Evolutionary conservation across 2,888 invertebrate genomes (phyloP), one percentile per base, ranked within the genome.

Genomic region (Tetragonisca angustula): DNA sequence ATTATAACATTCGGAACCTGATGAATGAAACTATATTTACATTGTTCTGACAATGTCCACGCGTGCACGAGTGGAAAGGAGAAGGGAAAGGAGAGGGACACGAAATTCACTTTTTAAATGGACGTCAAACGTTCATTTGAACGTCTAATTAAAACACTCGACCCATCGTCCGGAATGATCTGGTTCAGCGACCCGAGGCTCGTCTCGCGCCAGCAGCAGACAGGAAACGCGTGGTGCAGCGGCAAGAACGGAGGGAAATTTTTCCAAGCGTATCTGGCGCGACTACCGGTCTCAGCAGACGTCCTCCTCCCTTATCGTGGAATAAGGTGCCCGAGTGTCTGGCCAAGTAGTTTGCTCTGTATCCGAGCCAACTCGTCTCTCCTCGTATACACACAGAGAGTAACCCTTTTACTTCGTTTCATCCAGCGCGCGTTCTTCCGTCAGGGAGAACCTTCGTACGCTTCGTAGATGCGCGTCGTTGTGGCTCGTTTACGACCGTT

Each of bases 251-350:
- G 27, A 56, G 56, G 13, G 50, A 78, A 69, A 73, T 71, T 79
- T 71, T 77, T 68, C 79, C 62, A 68, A 65, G 67, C 64, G 59
- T 21, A 61, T 56, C 76, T 83, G 83, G 85, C 84, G 78, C 88
- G 84, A 88, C 85, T 78, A 15, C n/a, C 74, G 79, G 84, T 87
- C 85, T 86, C 80, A 78, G 73, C 80, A 82, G 75, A 73, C 83
- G 81, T 59, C n/a, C 56, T 77, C 76, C 76, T 85, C 79, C 78
- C 84, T 88, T 85, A 87, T 89, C 88, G 83, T 1, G 79, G 77
- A 68, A 79, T 78, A 81, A 78, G 91, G 88, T 89, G 93, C 92
- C 92, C 82, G 89, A 76, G 80, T 91, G 92, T 93, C 93, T 92
- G 90, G 92, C 92, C 92, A 93, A 93, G 83, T 90, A 84, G 86